Evolutionary conservation across 2,113 vertebrate species (phyloP), one percentile per base, ranked within the genome.

Genomic region (Rhea americana): DNA sequence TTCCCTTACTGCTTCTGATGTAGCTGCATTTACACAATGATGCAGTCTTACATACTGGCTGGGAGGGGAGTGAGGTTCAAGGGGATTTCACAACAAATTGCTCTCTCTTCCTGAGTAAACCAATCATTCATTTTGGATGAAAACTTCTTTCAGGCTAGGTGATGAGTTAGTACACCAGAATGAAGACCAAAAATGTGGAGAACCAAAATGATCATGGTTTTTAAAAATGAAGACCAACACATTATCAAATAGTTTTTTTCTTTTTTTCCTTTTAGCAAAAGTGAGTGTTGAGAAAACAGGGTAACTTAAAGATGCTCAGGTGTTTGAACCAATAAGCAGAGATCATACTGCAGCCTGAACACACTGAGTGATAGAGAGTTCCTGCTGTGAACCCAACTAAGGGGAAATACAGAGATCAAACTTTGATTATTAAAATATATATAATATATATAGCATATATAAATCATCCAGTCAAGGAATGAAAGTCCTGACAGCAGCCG

Each of bases 341-440:
- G 0, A 0, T 10, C 19, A 6, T 47, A 37, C 1, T 58, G 87
- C 48, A 50, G 17, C 9, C 1, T 4, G 4, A 58, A 45, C 26
- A 39, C 17, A 3, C 22, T 77, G 9, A 62, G 28, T 51, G 32
- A n/a, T 0, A 1, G 59, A 51, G 53, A 8, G 1, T 17, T 77
- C 61, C 50, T 41, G 28, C 77, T 78, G 78, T 30, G 78, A 72
- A 2, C 37, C 17, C 82, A 11, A 1, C 2, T 16, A 74, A 47
- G 78, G 74, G 45, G 41, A 35, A 67, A 15, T 15, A 11, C 1
- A 2, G 37, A 48, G 22, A 26, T 71, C 22, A 41, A 7, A 7
- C 61, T 28, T 39, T 35, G 35, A 35, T 35, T 35, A 35, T 35
- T 35, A 35, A 35, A 35, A 35, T 35, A 35, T 35, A 6, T 35